Conservation (phyloP, 2,797 vertebrate genomes). For the Anableps anableps region DNA sequence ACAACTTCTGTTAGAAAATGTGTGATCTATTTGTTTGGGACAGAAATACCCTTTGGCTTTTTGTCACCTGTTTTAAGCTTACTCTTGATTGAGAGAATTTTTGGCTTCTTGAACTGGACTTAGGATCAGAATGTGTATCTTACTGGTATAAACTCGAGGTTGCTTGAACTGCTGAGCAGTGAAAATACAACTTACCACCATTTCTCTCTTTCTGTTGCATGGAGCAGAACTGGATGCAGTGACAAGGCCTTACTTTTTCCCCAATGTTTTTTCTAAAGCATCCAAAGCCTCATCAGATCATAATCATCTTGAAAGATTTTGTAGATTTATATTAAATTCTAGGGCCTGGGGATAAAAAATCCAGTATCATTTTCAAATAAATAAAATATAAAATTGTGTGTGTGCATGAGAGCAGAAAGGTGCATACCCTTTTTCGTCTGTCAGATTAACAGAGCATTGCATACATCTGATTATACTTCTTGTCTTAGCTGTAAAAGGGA, state of each 20-base stretch:
- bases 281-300: neutral
- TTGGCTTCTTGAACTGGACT: constrained; percentile 74
- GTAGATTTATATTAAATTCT: neutral
- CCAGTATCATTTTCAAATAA: neutral
- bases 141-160: constrained; percentile 54
- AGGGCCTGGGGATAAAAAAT: neutral
- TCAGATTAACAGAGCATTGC: neutral
- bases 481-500: neutral
- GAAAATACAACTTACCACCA: constrained; percentile 34
- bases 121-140: constrained; percentile 79
- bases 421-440: neutral
- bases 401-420: neutral
- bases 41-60: constrained; percentile 60
- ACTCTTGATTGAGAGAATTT: constrained; percentile 68
- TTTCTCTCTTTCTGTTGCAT: constrained; percentile 43
- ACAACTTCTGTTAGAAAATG: constrained; percentile 28
- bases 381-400: neutral
- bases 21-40: constrained; percentile 41
- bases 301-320: neutral
- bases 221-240: constrained; percentile 40
- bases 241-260: constrained; percentile 9
- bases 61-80: constrained; percentile 29
- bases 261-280: neutral
- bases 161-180: constrained; percentile 60
- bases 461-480: neutral